Base-by-base conservation (phyloP, 1,140 invertebrate species). In the Teleopsis dalmanni region DNA sequence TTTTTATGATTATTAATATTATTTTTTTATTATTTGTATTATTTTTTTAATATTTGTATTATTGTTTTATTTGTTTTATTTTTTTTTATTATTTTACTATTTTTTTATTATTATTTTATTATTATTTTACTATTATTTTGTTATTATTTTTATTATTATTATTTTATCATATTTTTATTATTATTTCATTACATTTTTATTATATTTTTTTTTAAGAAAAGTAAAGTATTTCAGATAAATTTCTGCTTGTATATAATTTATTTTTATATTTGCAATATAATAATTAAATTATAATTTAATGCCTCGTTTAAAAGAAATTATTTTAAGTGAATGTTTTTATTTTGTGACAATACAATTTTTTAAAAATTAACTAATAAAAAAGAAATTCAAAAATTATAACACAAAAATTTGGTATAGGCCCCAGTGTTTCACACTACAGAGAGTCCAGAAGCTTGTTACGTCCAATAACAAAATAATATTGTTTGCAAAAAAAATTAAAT, bases 91-190 rank as follows among this genome's bases (percentile, higher is more conserved):
- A 44, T 55, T 53, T 62, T 64, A 57, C 62, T 58, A 59, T 61
- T 64, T 64, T 62, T 59, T 51, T 51, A 59, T 54, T 60, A 54
- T 60, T 65, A 60, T 59, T 60, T 62, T 57, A 60, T 62, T 62
- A 51, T 33, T 21, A 4, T 46, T 46, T 47, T 37, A 8, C 18
- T 23, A 9, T 7, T 22, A 33, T 7, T 46, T 23, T 25, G 23
- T 36, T 46, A 25, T 25, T 18, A 13, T 25, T 36, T 16, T 36
- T 36, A 34, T 1, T 45, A 14, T 2, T 23, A 34, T 36, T 36
- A 25, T 26, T 54, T 62, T 59, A 59, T 55, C 60, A 47, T 53
- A 57, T 65, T 61, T 65, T 56, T 65, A 44, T 55, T 57, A 52
- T 55, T 57, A 38, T 13, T 25, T n/a, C 33, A 34, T 11, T 11